phyloP scores from a whole-genome alignment of 1,140 invertebrate species.

The Zaprionus lachaisei region DNA sequence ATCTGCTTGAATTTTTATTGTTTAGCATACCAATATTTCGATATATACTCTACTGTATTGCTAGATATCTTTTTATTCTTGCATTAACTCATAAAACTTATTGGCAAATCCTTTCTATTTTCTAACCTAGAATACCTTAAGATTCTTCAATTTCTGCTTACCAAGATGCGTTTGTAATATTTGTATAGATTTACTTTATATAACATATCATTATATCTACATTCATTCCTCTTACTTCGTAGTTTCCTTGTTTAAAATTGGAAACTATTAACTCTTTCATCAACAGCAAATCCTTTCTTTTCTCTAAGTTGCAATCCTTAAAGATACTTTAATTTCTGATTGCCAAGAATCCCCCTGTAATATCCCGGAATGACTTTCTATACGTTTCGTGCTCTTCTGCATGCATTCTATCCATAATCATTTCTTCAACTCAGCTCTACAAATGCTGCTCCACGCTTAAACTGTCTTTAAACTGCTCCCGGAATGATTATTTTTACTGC shows the following conservation, averaged over 20 bases:
- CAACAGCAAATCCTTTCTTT: too few species aligned
- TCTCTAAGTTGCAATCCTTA: too few species aligned
- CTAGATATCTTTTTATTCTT: neutral
- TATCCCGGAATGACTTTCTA: neutral
- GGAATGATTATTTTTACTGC: constrained; percentile 28
- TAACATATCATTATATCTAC: neutral
- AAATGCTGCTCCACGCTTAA: neutral
- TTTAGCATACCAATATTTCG: neutral
- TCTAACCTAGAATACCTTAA: too few species aligned
- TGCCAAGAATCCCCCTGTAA: neutral
- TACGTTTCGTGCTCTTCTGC: neutral
- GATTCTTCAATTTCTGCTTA: too few species aligned
- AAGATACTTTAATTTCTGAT: neutral
- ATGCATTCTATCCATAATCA: neutral
- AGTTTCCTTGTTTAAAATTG: too few species aligned
- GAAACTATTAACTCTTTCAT: too few species aligned
- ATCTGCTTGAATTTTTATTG: neutral
- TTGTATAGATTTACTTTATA: neutral
- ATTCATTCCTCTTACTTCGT: too few species aligned
- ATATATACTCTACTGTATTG: neutral
- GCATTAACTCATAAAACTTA: too few species aligned
- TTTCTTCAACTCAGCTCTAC: neutral
- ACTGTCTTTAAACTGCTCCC: neutral
- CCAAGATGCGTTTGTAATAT: too few species aligned
- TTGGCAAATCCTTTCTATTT: rapidly evolving